Base-by-base conservation (phyloP, 1,140 invertebrate species). In the Chrysoperla carnea region DNA sequence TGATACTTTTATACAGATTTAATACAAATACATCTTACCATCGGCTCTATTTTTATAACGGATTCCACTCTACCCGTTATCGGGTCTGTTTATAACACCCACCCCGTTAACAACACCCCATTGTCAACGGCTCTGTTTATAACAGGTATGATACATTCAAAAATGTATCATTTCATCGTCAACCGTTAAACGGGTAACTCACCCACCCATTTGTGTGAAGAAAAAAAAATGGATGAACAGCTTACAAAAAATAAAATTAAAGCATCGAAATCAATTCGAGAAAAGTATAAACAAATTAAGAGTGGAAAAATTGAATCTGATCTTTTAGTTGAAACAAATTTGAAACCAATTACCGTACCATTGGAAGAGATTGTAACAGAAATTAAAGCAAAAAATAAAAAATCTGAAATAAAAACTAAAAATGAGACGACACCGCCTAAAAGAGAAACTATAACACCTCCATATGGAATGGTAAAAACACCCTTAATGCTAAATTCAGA, bases 261-360 rank as follows among this genome's bases (percentile, higher is more conserved):
- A 41, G 36, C 43, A 23, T 7, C 15, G 13, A 41, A 46, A 28
- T 29, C 39, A 9, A 44, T 48, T 23, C 27, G 39, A 35, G 36
- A 41, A 13, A 48, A 48, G 41, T 37, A 40, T 17, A 12, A 37
- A 23, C 27, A 29, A 28, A 28, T 48, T 31, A 46, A 46, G 40
- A 27, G 33, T 15, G 29, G 36, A 12, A 44, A 46, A 40, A 40
- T 38, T 11, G 39, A 46, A 13, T n/a, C 9, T 14, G 36, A 42
- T 31, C n/a, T 37, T 17, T 9, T 39, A 39, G 33, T 50, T 17
- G 23, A 48, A 14, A 29, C 47, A 28, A 49, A 42, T 17, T 51
- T 46, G 43, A 47, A 45, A 40, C 48, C 43, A 28, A 39, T 50
- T 39, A 43, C 44, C 36, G 40, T 44, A 23, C 48, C 46, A 31